phyloP scores from a whole-genome alignment of 2,113 vertebrate species.

The Podarcis raffonei region DNA sequence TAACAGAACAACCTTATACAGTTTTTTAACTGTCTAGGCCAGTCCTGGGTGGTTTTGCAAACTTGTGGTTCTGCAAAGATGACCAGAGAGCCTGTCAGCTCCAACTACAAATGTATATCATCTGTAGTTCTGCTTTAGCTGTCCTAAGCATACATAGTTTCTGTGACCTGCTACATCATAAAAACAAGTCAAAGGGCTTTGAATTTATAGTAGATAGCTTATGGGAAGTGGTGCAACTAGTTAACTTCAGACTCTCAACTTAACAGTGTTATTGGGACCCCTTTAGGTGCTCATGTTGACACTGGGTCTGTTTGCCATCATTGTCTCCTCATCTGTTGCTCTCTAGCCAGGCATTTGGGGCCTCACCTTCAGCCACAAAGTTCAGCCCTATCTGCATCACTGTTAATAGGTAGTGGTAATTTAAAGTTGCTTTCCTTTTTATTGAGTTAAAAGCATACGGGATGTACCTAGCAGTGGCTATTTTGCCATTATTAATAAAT shows the following conservation, averaged over 20 bases:
- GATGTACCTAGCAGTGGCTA: neutral
- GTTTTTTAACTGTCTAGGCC: neutral
- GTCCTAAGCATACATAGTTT: too few species aligned
- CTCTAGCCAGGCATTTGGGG: too few species aligned
- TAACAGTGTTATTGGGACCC: too few species aligned
- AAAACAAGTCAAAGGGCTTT: slow-evolving; percentile 27
- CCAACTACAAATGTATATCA: neutral
- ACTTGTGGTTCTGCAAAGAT: neutral
- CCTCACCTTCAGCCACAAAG: too few species aligned
- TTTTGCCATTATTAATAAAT: neutral
- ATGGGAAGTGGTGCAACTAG: neutral
- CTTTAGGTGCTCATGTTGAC: too few species aligned
- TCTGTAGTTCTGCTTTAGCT: neutral
- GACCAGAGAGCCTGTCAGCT: neutral
- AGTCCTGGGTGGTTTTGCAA: neutral
- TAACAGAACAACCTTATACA: neutral
- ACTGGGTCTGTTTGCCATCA: too few species aligned
- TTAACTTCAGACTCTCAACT: too few species aligned
- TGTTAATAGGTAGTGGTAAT: neutral
- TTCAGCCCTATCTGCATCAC: too few species aligned
- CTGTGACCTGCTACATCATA: neutral
- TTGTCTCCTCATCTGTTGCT: too few species aligned
- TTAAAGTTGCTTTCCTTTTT: neutral
- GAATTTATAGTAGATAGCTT: slow-evolving; percentile 6
- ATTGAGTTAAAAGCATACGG: neutral